Evolutionary conservation across 2,888 invertebrate genomes (phyloP).

Genomic region (Agonopterix heracliana): DNA sequence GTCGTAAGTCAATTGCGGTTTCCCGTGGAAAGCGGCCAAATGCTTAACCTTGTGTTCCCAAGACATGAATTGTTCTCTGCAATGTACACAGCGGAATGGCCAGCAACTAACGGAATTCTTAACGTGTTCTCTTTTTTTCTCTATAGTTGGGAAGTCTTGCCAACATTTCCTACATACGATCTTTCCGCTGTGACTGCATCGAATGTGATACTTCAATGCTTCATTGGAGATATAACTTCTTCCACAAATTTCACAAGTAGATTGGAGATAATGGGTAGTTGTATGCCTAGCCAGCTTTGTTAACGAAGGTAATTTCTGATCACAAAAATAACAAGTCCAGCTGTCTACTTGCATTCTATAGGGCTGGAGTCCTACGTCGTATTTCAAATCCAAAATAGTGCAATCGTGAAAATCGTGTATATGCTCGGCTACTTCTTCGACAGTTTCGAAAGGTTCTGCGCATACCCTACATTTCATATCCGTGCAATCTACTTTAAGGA

Average conservation of each 20-base stretch:
- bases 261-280: conserved; percentile 48
- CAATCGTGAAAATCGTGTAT: conserved; percentile 36
- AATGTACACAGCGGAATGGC: conserved; percentile 46
- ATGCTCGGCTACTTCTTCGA: conserved; percentile 44
- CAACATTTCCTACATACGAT: conserved; percentile 53
- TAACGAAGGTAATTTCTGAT: conserved; percentile 43
- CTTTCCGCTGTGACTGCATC: conserved; percentile 43
- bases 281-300: conserved; percentile 53
- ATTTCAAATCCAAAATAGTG: conserved; percentile 34
- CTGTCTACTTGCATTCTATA: conserved; percentile 46
- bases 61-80: conserved; percentile 53
- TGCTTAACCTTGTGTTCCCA: conserved; percentile 57
- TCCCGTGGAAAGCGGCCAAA: conserved; percentile 37
- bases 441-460: conserved; percentile 25
- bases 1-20: conserved; percentile 32
- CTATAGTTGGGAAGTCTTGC: conserved; percentile 40
- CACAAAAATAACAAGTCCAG: conserved; percentile 47
- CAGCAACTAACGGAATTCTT: conserved; percentile 44
- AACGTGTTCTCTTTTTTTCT: conserved; percentile 43
- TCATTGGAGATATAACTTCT: conserved; percentile 48
- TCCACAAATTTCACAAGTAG: conserved; percentile 58
- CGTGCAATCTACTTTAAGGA: conserved; percentile 55
- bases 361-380: conserved; percentile 51
- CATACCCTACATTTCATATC: conserved; percentile 52
- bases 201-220: conserved; percentile 52